phyloP scores from a whole-genome alignment of 2,113 vertebrate species.

The Desmodus rotundus region DNA sequence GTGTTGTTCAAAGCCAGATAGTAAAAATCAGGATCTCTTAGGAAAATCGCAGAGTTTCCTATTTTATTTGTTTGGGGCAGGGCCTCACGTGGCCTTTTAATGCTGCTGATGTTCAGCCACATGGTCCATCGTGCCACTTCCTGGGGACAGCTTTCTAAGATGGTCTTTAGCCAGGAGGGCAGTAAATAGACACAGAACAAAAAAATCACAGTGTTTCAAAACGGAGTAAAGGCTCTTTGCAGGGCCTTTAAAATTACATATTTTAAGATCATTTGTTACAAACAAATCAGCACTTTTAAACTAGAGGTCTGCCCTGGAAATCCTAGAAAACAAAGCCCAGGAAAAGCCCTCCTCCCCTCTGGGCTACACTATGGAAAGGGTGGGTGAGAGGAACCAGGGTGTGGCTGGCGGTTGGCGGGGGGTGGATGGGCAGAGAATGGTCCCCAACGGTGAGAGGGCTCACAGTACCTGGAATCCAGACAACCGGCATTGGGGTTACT shows the following conservation, averaged over 20 bases:
- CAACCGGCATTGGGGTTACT: not conserved
- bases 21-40: constrained; percentile 7
- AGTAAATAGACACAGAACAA: not conserved
- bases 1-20: constrained; percentile 23
- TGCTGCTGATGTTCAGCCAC: not conserved
- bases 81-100: not conserved
- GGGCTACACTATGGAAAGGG: not conserved
- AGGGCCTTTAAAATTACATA: not conserved
- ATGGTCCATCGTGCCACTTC: not conserved
- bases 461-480: not conserved
- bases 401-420: no score
- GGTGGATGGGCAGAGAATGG: not conserved
- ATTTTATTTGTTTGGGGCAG: not conserved
- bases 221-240: not conserved
- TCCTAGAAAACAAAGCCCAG: not conserved
- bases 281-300: not conserved
- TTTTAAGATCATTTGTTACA: not conserved
- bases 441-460: no score
- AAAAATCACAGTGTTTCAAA: not conserved
- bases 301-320: not conserved
- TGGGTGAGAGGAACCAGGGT: not conserved
- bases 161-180: not conserved
- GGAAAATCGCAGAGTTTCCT: not conserved
- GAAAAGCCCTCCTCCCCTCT: not conserved
- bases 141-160: not conserved